Evolutionary conservation across 1,140 invertebrate genomes (phyloP).

Genomic region (Heliconius nattereri): DNA sequence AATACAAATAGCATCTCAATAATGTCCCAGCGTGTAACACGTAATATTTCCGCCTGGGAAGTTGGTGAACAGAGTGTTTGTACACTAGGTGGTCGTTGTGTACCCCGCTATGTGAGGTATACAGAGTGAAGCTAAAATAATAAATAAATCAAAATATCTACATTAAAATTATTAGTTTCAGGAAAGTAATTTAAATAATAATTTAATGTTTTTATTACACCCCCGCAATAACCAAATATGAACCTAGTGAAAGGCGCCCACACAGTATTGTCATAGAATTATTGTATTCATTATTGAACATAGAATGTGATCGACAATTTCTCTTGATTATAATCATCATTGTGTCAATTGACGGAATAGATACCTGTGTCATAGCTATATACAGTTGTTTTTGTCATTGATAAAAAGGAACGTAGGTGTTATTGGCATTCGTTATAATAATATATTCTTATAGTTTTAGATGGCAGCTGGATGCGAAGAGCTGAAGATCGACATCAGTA

Average conservation of each 20-base stretch:
- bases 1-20: too few species aligned
- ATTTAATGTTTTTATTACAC: not conserved
- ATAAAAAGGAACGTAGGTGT: not conserved
- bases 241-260: not conserved
- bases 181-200: not conserved
- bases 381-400: not conserved
- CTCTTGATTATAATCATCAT: conserved; percentile 10
- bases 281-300: not conserved
- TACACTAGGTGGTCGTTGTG: too few species aligned
- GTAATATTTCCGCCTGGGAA: too few species aligned
- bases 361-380: not conserved
- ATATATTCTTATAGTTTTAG: not conserved
- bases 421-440: not conserved
- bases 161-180: not conserved
- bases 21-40: too few species aligned
- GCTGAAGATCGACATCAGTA: too few species aligned
- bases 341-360: not conserved
- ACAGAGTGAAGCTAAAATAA: too few species aligned
- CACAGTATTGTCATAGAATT: conserved; percentile 4
- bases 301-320: conserved; percentile 4
- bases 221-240: not conserved
- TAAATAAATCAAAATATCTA: too few species aligned
- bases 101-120: too few species aligned
- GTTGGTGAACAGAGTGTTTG: too few species aligned
- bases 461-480: too few species aligned